Base-by-base conservation (phyloP, 2,113 vertebrate genomes). In the Microcebus tavaratra region DNA sequence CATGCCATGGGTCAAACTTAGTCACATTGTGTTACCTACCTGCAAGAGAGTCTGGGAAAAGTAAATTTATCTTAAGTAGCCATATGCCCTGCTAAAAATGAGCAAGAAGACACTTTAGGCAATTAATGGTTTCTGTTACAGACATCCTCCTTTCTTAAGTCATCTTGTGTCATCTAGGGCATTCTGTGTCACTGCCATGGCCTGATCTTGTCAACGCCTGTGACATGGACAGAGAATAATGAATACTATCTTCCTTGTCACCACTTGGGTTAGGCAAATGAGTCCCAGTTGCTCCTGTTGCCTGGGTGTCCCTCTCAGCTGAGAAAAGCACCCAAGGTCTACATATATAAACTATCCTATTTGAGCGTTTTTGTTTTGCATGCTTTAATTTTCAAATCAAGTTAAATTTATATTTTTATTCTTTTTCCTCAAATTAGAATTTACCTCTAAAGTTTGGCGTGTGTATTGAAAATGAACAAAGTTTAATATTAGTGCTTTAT, bases 331-430 rank as follows among this genome's bases (percentile, higher is more conserved):
- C 34, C 59, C 42, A 34, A 90, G 23, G 92, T 82, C n/a, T 53
- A 82, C 20, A 48, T 34, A 91, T 57, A 23, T 53, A 14, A 80
- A 48, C 48, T 85, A 5, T 57, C 55, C 10, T 61, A 7, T 73
- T 67, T 20, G 10, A 17, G 27, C 79, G 18, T n/a, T 81, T 91
- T 70, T 36, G 17, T 68, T 95, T 93, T 42, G 1, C 8, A 21
- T 85, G 14, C 31, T 89, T 85, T 85, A 82, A n/a, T 83, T 70
- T 86, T 86, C 50, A 94, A 86, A 61, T 68, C 20, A 65, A 88
- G 57, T 72, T 78, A 78, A 50, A 78, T 63, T 17, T 90, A 9
- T 61, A 34, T 45, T 92, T 89, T 61, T n/a, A 63, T 75, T 57
- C 9, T 42, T 36, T 68, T 17, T 25, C 50, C 72, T 45, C 6